These are phyloP conservation scores for Druon quercuslanigerum DNA, from an alignment of 1,140 invertebrate genomes.

Conservation along the genomic window DNA sequence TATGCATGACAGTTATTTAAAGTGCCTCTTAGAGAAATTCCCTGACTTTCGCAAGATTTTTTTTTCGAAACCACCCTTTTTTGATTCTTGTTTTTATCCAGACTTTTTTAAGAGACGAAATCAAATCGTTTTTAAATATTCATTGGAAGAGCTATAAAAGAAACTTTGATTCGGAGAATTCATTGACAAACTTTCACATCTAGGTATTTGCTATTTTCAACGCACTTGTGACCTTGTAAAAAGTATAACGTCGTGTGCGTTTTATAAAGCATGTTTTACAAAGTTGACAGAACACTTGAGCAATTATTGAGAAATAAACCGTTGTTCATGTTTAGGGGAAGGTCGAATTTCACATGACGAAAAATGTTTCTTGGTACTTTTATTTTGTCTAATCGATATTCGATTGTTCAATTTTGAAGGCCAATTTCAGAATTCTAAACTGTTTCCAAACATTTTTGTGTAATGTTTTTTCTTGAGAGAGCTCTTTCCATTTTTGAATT, in stretches of 20 bases:
- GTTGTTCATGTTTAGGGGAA: background rate
- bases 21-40: too few species aligned
- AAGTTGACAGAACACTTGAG: background rate
- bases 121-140: too few species aligned
- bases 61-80: too few species aligned
- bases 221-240: constrained; percentile 5
- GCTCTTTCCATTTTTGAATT: background rate
- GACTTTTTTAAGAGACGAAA: too few species aligned
- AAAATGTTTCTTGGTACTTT: background rate
- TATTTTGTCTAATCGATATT: background rate
- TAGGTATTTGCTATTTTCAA: constrained; percentile 6
- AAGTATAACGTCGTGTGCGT: background rate
- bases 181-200: constrained; percentile 19
- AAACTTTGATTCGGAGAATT: constrained; percentile 7
- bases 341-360: background rate
- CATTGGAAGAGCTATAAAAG: background rate
- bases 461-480: background rate
- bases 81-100: too few species aligned
- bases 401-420: background rate
- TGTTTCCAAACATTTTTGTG: too few species aligned
- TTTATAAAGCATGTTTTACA: constrained; percentile 9
- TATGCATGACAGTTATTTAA: too few species aligned
- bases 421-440: too few species aligned
- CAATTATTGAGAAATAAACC: background rate
- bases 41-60: too few species aligned